phyloP scores from a whole-genome alignment of 2,113 vertebrate genomes.

The Pipra filicauda region DNA sequence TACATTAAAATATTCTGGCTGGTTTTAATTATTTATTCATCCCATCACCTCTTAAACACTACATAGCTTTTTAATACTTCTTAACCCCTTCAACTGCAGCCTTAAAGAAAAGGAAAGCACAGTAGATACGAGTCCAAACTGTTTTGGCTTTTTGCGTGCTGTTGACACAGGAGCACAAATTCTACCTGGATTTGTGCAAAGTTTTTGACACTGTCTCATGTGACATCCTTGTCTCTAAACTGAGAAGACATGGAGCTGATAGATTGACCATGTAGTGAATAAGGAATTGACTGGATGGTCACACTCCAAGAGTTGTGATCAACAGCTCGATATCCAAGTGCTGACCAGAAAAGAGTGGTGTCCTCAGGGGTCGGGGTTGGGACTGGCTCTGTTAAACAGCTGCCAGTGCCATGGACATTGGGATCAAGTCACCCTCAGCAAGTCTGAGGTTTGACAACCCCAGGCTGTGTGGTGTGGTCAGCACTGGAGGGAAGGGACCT shows the following conservation, averaged over 20 bases:
- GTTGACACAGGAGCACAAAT: neutral
- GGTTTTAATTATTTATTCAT: neutral
- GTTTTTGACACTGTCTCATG: neutral
- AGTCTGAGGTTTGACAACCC: neutral
- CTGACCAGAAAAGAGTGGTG: neutral
- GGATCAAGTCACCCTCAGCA: neutral
- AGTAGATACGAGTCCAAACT: accelerated
- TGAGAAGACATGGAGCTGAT: neutral
- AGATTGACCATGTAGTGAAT: neutral
- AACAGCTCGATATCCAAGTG: neutral
- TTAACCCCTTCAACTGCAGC: neutral
- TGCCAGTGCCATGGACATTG: neutral
- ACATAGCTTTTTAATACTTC: neutral
- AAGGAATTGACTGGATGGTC: neutral
- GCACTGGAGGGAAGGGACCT: neutral
- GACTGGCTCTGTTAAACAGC: neutral
- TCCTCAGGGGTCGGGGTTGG: neutral
- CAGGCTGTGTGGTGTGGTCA: neutral
- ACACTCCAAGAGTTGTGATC: neutral
- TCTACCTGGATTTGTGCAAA: neutral
- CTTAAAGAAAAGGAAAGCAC: neutral
- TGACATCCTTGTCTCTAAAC: neutral
- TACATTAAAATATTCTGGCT: neutral
- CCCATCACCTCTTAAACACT: neutral
- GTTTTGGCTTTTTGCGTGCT: neutral